Evolutionary conservation across 2,888 invertebrate genomes (phyloP).

Genomic region (Coelopa pilipes): DNA sequence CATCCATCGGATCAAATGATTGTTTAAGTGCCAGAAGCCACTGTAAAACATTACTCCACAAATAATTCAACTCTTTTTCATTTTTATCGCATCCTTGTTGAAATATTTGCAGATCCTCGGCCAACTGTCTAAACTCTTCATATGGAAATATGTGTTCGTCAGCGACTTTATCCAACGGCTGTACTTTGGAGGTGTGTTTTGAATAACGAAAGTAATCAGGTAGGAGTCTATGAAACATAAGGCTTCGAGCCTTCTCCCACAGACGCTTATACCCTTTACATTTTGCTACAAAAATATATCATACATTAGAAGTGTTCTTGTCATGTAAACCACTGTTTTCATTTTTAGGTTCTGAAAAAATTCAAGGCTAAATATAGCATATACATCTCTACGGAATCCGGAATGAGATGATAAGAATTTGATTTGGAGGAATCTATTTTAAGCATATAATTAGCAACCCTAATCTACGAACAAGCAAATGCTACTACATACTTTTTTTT

Average conservation of each 20-base stretch:
- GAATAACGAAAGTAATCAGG: conserved; percentile 15
- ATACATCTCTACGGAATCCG: too few relatives aligned
- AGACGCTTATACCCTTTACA: conserved; percentile 37
- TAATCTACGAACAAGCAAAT: too few relatives aligned
- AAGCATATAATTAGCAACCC: too few relatives aligned
- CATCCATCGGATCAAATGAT: conserved; percentile 41
- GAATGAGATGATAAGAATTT: too few relatives aligned
- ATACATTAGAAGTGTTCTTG: neutral
- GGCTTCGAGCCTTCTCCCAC: conserved; percentile 33
- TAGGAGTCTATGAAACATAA: conserved; percentile 39
- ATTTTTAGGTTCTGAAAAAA: neutral
- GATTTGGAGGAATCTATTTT: too few relatives aligned
- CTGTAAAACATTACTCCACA: conserved; percentile 44
- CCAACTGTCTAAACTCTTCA: conserved; percentile 34
- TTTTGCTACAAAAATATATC: conserved; percentile 33
- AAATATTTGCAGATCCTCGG: conserved; percentile 35
- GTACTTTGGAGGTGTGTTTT: conserved; percentile 26
- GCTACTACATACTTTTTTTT: too few relatives aligned
- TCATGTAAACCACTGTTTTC: too few relatives aligned
- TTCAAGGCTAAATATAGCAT: neutral
- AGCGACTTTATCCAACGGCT: neutral
- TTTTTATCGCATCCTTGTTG: conserved; percentile 25
- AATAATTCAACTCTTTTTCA: conserved; percentile 36
- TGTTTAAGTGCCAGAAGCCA: conserved; percentile 44
- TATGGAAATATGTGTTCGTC: conserved; percentile 40